Base-by-base conservation (phyloP, 2,888 invertebrate genomes). In the Dryobota labecula region DNA sequence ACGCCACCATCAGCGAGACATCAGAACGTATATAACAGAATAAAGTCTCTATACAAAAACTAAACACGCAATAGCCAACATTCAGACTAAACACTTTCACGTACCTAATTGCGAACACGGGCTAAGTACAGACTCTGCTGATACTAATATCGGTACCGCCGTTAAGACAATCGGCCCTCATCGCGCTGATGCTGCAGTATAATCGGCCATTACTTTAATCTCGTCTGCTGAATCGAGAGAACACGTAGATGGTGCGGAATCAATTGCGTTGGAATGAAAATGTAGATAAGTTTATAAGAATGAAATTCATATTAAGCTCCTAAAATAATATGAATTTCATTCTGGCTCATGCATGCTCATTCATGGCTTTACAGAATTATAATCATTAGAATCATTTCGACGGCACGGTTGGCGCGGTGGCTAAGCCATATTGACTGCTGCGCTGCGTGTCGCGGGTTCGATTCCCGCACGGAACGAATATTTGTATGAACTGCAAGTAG, bases 121-220 rank as follows among this genome's bases (percentile, higher is more conserved):
- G n/a, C 18, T 51, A 60, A 71, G 45, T 47, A 58, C 63, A 73
- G 67, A 70, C 65, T 45, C 68, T 76, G 61, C 67, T 71, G 69
- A 73, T 80, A 58, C 73, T 72, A 78, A 54, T 58, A 75, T 56
- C 70, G 63, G 41, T 63, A 30, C 18, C 54, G 65, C 54, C 67
- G 70, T 85, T 82, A 82, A 73, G 71, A 75, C 70, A 82, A 82
- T 85, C 56, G 56, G 57, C 63, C 65, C 76, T 69, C 77, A 79
- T 80, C 73, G 49, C 24, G 47, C 62, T 67, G 73, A 76, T 72
- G 70, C 51, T 65, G 70, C 58, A 57, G 41, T 72, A 73, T 82
- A 82, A 86, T 82, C 65, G 84, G 18, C 78, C 27, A 78, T 86
- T 83, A 78, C 76, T 80, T 56, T 81, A 72, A 85, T 83, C 69